Evolutionary conservation across 2,888 invertebrate species (phyloP).

Genomic region (Dicyrtoma fusca): DNA sequence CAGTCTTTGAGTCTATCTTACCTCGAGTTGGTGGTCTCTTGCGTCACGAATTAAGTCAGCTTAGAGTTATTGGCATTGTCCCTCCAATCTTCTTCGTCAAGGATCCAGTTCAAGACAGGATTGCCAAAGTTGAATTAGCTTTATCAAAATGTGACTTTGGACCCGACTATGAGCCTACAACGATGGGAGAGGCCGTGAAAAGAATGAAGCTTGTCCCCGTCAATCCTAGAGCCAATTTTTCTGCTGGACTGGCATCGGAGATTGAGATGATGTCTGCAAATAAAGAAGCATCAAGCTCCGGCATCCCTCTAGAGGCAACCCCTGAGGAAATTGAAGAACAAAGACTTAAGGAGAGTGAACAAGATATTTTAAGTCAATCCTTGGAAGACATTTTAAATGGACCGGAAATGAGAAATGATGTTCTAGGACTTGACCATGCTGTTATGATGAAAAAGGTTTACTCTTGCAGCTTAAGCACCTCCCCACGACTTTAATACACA

Average conservation of each 20-base stretch:
- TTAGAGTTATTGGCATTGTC: conserved; percentile 74
- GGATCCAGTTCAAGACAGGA: conserved; percentile 66
- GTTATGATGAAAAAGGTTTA: conserved; percentile 65
- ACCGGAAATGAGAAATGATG: conserved; percentile 69
- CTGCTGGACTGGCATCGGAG: not conserved
- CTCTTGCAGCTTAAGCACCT: no score
- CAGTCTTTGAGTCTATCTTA: conserved; percentile 64
- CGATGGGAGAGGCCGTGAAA: conserved; percentile 52
- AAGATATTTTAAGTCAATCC: conserved; percentile 17
- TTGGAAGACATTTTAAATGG: conserved; percentile 20
- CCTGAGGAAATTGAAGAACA: not conserved
- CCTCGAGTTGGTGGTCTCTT: conserved; percentile 66
- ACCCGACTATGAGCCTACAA: conserved; percentile 66
- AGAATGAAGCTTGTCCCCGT: conserved; percentile 5
- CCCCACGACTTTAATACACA: no score
- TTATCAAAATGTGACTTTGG: conserved; percentile 71
- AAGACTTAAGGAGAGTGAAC: not conserved
- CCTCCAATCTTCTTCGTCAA: conserved; percentile 75
- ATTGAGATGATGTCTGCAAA: conserved; percentile 13
- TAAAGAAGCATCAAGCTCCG: not conserved
- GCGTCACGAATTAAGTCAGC: conserved; percentile 73
- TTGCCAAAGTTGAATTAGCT: conserved; percentile 67
- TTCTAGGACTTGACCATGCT: conserved; percentile 71
- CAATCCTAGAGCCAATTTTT: not conserved
- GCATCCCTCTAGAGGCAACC: not conserved